Percentiles rank a stretch among this genome's conserved stretches.
Evolutionary conservation across 1,140 invertebrate species (phyloP).

Genomic region (Oscheius sp.): DNA sequence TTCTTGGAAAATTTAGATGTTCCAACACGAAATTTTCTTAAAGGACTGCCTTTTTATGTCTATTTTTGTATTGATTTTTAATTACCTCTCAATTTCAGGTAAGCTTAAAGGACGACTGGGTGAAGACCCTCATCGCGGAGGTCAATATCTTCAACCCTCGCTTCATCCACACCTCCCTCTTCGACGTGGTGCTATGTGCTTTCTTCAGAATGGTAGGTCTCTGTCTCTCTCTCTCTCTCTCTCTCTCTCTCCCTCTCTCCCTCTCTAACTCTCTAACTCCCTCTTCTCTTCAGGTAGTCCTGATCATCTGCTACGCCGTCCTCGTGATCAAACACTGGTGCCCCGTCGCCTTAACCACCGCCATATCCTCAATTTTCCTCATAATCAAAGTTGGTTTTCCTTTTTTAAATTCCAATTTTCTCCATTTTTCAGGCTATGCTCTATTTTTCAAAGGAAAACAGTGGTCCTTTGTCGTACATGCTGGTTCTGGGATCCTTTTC

Average conservation of each 20-base stretch:
- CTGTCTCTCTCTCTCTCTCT: background rate
- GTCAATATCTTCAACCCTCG: conserved; percentile 30
- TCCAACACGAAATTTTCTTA: too few relatives aligned
- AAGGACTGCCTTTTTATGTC: too few relatives aligned
- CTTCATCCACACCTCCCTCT: conserved; percentile 23
- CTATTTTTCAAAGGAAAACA: conserved; percentile 26
- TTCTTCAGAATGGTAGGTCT: conserved; percentile 10
- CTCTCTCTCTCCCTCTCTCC: background rate
- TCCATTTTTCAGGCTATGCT: conserved; percentile 23
- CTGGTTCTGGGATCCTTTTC: conserved; percentile 35
- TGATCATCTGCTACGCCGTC: conserved; percentile 38
- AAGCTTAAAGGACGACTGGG: background rate
- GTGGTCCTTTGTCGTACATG: conserved; percentile 31
- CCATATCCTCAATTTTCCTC: conserved; percentile 17
- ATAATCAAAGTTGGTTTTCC: conserved; percentile 21
- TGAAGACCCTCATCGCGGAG: conserved; percentile 32
- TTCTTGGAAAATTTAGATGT: too few relatives aligned
- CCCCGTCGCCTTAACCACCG: conserved; percentile 37
- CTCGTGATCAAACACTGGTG: conserved; percentile 22
- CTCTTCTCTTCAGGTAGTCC: background rate
- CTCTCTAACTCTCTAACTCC: too few relatives aligned
- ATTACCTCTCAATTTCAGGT: too few relatives aligned
- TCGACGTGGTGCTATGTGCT: conserved; percentile 27
- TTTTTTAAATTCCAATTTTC: too few relatives aligned
- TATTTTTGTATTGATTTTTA: too few relatives aligned